Evolutionary conservation across 92 coral and sea anemone species (phyloP), one percentile per base, ranked within the genome.

Genomic region (Actinernus sp.): DNA sequence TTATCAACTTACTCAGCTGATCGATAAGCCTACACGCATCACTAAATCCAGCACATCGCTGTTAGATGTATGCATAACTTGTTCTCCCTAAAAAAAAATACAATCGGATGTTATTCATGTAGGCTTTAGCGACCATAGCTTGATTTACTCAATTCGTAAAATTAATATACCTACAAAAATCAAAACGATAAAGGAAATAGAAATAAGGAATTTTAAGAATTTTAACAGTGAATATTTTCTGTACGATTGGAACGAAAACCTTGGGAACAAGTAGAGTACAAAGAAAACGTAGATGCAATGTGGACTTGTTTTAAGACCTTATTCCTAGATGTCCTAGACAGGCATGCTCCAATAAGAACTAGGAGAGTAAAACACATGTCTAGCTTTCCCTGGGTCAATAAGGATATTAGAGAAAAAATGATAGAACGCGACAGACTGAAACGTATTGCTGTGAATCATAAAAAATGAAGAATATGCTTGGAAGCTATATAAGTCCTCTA

Each of bases 371-470:
- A 59, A 58, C 57, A 54, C 30, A 68, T 44, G 20, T 30, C 69
- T 18, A 58, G 57, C 40, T 44, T 78, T 25, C 85, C 78, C 34
- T 78, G 68, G 77, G 20, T 78, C 28, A 28, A 63, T 21, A 61
- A 51, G 46, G 59, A 62, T 38, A 79, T 79, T 22, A 79, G 51
- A 55, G 49, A 70, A 60, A 45, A 59, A 36, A 68, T 69, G 43
- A 17, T 49, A 4, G 73, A 70, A 54, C 26, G 73, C 12, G 63
- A 79, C 26, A 45, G 58, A 21, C 64, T 79, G 17, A 79, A 79
- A 62, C 33, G 40, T 19, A 1, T 69, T 30, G 78, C 86, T 34
- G 38, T 63, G 16, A 74, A n/a, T n/a, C n/a, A n/a, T 11, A 63
- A 29, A 43, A 28, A 56, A 65, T 50, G 48, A 69, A 12, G 52